Evolutionary conservation across 2,113 vertebrate genomes (phyloP), one percentile per base, ranked within the genome.

Genomic region (Malurus melanocephalus): DNA sequence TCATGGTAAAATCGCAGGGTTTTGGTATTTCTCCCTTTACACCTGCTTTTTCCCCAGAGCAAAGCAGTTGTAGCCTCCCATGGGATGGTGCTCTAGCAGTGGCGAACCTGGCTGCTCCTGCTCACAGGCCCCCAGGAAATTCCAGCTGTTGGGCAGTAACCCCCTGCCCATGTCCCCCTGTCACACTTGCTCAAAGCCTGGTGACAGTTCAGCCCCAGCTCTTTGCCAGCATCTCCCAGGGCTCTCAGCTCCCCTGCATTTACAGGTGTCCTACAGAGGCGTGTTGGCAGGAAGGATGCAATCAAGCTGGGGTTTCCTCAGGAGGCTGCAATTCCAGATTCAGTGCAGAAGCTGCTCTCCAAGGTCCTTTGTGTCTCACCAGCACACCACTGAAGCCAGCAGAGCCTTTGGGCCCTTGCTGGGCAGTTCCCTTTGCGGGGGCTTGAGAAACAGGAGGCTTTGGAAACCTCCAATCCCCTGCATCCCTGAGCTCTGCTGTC

Each of bases 51-150:
- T 5, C 76, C 93, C 65, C 65, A 53, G 26, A 92, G 73, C 89
- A 84, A 75, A 90, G 71, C 85, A 87, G 75, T 81, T 91, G 79
- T 79, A 80, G 53, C 67, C 21, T 82, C 42, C 28, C 57, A 8
- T 10, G 55, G 57, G 22, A 52, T 60, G 14, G 2, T 48, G 4
- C 60, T 26, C 3, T 2, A 62, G 80, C 27, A 32, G 46, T 6
- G n/a, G 28, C 78, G 69, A 78, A 30, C 6, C 33, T 62, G 78
- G 43, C 71, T 80, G 57, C 57, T 69, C 24, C 76, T 62, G 52
- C 88, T 84, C 53, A 8, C 61, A 46, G 38, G 59, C 38, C 11
- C 60, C 62, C 4, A 3, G 38, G 66, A 57, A 82, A 78, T 75
- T 67, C 30, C 74, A 80, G 33, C 65, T 48, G 5, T 61, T 76